A percentile compares a stretch with the other conserved stretches of the same genome.
These are phyloP conservation scores for Thunnus thynnus DNA, from an alignment of 2,113 vertebrate species.

Conservation along the genomic window DNA sequence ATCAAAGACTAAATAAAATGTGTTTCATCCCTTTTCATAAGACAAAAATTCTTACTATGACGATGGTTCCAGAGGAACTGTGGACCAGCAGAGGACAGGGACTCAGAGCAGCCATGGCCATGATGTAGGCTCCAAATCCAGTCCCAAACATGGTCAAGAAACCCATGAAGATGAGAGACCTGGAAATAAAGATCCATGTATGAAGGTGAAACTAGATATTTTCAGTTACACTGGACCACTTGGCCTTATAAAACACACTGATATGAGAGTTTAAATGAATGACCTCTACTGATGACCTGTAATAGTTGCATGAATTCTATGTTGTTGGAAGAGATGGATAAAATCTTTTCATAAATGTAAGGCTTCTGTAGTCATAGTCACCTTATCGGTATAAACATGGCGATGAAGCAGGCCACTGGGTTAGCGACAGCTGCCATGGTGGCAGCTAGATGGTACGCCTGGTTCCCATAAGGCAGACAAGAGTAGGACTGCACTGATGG, in stretches of 20 bases:
- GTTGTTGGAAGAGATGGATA: neutral
- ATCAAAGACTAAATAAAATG: neutral
- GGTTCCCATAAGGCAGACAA: constrained; percentile 88
- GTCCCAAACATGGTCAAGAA: constrained; percentile 80
- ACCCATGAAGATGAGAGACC: constrained; percentile 84
- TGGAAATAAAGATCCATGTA: constrained; percentile 44
- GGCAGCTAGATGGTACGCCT: constrained; percentile 87
- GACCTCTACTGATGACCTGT: neutral
- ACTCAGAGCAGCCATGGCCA: constrained; percentile 85
- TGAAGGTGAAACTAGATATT: neutral
- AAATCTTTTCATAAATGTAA: neutral
- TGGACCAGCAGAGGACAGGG: constrained; percentile 85
- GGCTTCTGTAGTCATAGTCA: constrained; percentile 51
- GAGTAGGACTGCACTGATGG: constrained; percentile 90
- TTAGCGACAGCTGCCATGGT: constrained; percentile 88
- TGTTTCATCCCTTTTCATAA: neutral
- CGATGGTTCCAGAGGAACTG: constrained; percentile 67
- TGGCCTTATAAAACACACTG: neutral
- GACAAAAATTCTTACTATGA: constrained; percentile 83
- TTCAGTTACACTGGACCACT: neutral
- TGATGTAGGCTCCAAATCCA: constrained; percentile 85
- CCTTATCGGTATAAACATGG: constrained; percentile 87
- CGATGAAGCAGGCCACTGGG: constrained; percentile 88
- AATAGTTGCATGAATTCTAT: neutral
- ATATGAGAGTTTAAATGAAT: neutral